Conservation (phyloP, 2,797 vertebrate genomes). For the Cossypha niveicapilla region DNA sequence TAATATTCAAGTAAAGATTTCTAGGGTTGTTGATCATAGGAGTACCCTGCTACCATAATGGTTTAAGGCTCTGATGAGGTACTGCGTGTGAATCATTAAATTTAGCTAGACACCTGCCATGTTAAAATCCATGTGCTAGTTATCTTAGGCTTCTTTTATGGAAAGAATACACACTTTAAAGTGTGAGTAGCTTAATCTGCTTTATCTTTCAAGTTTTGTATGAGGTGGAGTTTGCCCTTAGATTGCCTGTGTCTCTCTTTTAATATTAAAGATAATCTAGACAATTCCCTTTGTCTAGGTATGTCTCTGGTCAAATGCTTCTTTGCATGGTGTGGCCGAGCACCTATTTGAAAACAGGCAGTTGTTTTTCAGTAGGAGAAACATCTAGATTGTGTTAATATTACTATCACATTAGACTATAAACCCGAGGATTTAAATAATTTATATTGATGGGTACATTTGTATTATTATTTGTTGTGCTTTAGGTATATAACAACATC, state of each 20-base stretch:
- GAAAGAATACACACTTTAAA: not conserved
- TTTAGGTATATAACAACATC: constrained; percentile 81
- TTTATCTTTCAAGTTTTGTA: not conserved
- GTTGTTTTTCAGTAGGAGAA: not conserved
- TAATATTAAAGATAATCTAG: not conserved
- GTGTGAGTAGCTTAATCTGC: not conserved
- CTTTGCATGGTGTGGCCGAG: not conserved
- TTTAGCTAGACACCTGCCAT: not conserved
- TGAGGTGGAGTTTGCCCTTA: not conserved
- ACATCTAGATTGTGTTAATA: not conserved
- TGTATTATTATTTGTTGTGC: not conserved
- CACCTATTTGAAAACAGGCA: not conserved
- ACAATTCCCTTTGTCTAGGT: not conserved
- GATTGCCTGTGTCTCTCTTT: not conserved
- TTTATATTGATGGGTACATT: not conserved
- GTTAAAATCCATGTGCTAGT: not conserved
- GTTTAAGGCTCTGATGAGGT: not conserved
- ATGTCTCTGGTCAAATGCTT: not conserved
- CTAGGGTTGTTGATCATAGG: not conserved
- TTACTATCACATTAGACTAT: not conserved
- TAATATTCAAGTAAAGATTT: not conserved
- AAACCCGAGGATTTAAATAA: not conserved
- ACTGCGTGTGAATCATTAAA: not conserved
- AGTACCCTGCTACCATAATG: not conserved
- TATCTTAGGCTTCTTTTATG: not conserved